A percentile compares a stretch with the other conserved stretches of the same genome.
phyloP scores from a whole-genome alignment of 2,113 vertebrate species.

The Synchiropus splendidus region DNA sequence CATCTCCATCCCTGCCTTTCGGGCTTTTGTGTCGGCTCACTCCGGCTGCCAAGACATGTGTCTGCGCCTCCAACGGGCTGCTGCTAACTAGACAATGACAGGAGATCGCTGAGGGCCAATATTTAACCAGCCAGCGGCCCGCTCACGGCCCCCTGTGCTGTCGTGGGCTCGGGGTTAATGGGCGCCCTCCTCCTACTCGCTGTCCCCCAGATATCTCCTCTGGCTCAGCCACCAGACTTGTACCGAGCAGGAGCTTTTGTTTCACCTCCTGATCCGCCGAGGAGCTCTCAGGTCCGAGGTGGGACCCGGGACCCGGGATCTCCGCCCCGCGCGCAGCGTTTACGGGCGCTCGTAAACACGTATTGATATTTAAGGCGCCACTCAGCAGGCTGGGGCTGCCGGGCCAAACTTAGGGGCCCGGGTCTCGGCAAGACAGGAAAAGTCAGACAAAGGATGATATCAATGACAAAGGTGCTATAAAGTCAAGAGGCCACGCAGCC shows the following conservation, averaged over 20 bases:
- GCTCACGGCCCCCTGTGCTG: constrained; percentile 44
- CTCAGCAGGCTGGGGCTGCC: constrained; percentile 39
- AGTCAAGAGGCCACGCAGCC: constrained; percentile 6
- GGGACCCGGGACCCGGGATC: no score
- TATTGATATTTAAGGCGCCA: constrained; percentile 65
- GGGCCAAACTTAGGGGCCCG: constrained; percentile 25
- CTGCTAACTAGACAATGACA: constrained; percentile 63
- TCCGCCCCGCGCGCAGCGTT: constrained; percentile 26
- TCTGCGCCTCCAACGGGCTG: constrained; percentile 42
- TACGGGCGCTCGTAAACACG: constrained; percentile 53
- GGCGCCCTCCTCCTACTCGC: constrained; percentile 36
- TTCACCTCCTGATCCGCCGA: constrained; percentile 1
- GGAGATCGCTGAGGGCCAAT: constrained; percentile 45
- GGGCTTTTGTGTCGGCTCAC: constrained; percentile 54
- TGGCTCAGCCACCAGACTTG: constrained; percentile 53
- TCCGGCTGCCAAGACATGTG: constrained; percentile 54
- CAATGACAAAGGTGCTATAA: constrained; percentile 50
- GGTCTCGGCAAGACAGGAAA: constrained; percentile 29
- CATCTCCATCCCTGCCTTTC: constrained; percentile 57
- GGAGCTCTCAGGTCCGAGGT: no score
- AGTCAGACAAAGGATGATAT: constrained; percentile 39
- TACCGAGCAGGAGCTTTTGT: constrained; percentile 53
- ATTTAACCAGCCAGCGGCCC: constrained; percentile 57
- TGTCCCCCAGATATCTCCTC: constrained; percentile 55
- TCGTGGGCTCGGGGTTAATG: constrained; percentile 56